Percentiles rank a stretch among this genome's conserved stretches.
Conservation (phyloP, 2,797 vertebrate species). For the Aldrovandia affinis region DNA sequence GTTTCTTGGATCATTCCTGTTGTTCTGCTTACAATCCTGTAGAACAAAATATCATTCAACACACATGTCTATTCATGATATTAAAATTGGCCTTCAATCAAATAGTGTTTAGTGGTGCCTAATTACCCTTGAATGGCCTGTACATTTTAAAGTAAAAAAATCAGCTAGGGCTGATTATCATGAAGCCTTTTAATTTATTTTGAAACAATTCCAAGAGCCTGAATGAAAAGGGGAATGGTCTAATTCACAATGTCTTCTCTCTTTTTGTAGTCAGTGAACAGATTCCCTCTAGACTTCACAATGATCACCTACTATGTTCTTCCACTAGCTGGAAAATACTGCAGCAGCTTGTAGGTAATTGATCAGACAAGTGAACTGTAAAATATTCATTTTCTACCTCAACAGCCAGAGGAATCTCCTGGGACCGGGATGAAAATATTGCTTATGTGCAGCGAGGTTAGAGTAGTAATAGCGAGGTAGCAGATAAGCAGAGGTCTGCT, state of each 20-base stretch:
- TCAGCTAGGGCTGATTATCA: slow-evolving; percentile 78
- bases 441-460: slow-evolving; percentile 92
- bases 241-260: slow-evolving; percentile 68
- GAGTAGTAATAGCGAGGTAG: slow-evolving; percentile 68
- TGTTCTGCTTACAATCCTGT: neutral
- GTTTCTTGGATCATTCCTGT: neutral
- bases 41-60: neutral
- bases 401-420: slow-evolving; percentile 98
- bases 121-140: slow-evolving; percentile 77
- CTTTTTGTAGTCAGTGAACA: slow-evolving; percentile 70
- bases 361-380: slow-evolving; percentile 99
- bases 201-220: slow-evolving; percentile 74
- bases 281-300: slow-evolving; percentile 83
- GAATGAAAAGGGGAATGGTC: slow-evolving; percentile 64
- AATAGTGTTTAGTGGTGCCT: slow-evolving; percentile 73
- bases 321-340: slow-evolving; percentile 91
- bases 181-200: slow-evolving; percentile 84
- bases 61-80: slow-evolving; percentile 33
- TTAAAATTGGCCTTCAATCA: slow-evolving; percentile 71
- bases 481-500: slow-evolving; percentile 29
- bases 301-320: slow-evolving; percentile 85
- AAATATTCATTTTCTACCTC: slow-evolving; percentile 99
- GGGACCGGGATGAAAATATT: slow-evolving; percentile 91
- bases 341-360: slow-evolving; percentile 99
- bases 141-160: slow-evolving; percentile 73